Evolutionary conservation across 2,797 vertebrate species (phyloP).

Genomic region (Mormyrops attenuatus): DNA sequence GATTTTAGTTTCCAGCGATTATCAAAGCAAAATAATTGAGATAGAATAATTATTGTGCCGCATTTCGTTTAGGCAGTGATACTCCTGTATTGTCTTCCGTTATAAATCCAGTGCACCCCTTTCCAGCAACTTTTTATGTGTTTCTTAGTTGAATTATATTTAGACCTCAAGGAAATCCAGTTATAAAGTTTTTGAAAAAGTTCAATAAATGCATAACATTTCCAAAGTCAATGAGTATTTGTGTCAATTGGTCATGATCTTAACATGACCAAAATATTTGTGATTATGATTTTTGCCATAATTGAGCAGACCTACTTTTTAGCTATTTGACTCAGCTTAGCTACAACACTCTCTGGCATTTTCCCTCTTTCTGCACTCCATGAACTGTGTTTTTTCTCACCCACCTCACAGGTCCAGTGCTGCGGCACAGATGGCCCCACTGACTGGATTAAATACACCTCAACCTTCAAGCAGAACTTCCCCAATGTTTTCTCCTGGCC

Average conservation of each 20-base stretch:
- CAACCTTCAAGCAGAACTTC: slow-evolving; percentile 39
- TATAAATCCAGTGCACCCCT: neutral
- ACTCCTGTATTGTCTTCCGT: neutral
- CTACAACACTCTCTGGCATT: neutral
- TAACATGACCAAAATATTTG: neutral
- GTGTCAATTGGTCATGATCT: neutral
- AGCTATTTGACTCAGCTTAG: neutral
- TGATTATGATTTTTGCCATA: neutral
- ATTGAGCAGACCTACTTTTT: neutral
- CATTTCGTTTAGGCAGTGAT: neutral
- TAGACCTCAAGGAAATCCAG: neutral
- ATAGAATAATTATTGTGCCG: neutral
- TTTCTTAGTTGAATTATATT: neutral
- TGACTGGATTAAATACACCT: slow-evolving; percentile 63
- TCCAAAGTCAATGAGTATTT: neutral
- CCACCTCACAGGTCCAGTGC: slow-evolving; percentile 52
- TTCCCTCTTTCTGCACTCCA: neutral
- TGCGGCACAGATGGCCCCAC: slow-evolving; percentile 58
- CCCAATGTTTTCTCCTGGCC: slow-evolving; percentile 53
- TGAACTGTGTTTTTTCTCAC: neutral
- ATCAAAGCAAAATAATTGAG: neutral
- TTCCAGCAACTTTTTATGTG: neutral
- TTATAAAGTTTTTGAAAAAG: neutral
- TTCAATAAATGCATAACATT: neutral
- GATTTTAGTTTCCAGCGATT: neutral